Evolutionary conservation across 2,113 vertebrate genomes (phyloP).

Genomic region (Bujurquina vittata): DNA sequence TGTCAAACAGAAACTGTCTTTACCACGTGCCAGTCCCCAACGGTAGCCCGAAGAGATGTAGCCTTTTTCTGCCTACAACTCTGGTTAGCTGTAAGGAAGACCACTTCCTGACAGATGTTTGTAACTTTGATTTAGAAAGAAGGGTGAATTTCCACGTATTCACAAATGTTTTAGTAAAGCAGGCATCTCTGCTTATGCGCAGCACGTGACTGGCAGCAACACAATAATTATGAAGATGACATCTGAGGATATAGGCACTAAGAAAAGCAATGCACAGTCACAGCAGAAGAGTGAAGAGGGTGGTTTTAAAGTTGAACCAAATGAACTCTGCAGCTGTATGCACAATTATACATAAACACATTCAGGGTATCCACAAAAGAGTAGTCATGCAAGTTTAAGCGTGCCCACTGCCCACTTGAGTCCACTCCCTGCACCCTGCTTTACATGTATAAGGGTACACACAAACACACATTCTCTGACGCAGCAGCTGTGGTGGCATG

Average conservation of each 20-base stretch:
- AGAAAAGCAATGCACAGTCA: neutral
- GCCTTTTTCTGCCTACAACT: slow-evolving; percentile 9
- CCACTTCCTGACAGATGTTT: slow-evolving; percentile 40
- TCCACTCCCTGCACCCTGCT: neutral
- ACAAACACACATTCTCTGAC: slow-evolving; percentile 12
- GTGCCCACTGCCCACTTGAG: slow-evolving; percentile 31
- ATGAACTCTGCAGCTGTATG: slow-evolving; percentile 43
- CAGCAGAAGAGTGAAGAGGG: neutral
- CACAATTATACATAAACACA: slow-evolving; percentile 13
- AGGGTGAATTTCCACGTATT: neutral
- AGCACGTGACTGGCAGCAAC: neutral
- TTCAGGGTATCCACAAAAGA: neutral
- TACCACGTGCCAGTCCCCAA: neutral
- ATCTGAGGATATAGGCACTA: neutral
- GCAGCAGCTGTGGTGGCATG: slow-evolving; percentile 63
- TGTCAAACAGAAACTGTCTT: neutral
- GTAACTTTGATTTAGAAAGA: slow-evolving; percentile 5
- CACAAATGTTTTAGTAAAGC: neutral
- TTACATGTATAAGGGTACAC: neutral
- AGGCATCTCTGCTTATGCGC: neutral
- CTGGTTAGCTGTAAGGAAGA: slow-evolving; percentile 9
- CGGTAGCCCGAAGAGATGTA: slow-evolving; percentile 24
- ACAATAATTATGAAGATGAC: neutral
- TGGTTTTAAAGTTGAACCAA: neutral
- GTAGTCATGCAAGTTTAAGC: slow-evolving; percentile 19